phyloP scores from a whole-genome alignment of 2,113 vertebrate genomes.

The Psephotus haematonotus region DNA sequence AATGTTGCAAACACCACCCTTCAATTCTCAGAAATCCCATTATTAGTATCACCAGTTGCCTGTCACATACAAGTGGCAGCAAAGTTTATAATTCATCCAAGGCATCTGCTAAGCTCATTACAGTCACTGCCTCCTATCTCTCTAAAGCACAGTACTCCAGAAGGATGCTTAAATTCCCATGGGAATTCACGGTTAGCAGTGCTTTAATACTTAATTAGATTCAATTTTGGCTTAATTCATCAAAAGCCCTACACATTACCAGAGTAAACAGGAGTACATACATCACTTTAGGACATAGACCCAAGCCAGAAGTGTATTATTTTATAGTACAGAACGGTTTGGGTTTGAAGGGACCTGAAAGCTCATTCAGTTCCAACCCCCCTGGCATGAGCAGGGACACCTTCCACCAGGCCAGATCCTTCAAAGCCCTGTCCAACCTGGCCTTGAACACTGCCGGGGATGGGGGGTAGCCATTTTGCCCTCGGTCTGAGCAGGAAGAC shows the following conservation, averaged over 20 bases:
- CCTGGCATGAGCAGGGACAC: neutral
- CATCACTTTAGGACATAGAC: neutral
- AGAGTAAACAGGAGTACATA: neutral
- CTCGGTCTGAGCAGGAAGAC: neutral
- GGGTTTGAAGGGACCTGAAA: neutral
- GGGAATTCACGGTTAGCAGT: neutral
- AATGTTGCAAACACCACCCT: neutral
- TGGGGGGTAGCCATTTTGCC: neutral
- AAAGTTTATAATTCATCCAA: conserved; percentile 13
- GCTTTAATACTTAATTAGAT: neutral
- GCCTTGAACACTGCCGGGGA: neutral
- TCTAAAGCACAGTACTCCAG: neutral
- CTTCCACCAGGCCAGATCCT: neutral
- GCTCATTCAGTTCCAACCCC: neutral
- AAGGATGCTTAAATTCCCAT: neutral
- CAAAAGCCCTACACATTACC: neutral
- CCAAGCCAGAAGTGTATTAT: neutral
- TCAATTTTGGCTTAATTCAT: neutral
- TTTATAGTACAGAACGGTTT: neutral
- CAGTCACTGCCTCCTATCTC: neutral
- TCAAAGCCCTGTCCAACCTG: neutral
- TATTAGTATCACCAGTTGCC: conserved; percentile 31
- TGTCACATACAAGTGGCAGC: neutral
- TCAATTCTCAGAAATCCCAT: conserved; percentile 49
- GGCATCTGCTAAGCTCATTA: conserved; percentile 12